Evolutionary conservation across 2,113 vertebrate genomes (phyloP).

Genomic region (Myxocyprinus asiaticus): DNA sequence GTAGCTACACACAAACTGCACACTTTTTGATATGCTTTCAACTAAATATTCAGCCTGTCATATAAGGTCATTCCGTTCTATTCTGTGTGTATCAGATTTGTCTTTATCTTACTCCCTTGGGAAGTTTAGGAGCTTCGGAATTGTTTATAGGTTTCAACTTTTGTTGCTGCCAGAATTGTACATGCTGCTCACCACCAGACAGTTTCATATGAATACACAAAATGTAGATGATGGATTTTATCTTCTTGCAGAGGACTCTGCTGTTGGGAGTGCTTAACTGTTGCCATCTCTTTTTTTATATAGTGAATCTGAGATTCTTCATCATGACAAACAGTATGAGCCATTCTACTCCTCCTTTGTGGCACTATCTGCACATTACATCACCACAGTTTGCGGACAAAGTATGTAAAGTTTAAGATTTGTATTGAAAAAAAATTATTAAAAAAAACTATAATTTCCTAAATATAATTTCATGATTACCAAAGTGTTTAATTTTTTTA

Average conservation of each 20-base stretch:
- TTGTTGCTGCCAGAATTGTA: too few species aligned
- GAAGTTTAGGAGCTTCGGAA: too few species aligned
- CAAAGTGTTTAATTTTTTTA: not conserved
- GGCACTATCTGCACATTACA: constrained; percentile 97
- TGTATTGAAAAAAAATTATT: not conserved
- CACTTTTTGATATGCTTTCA: not conserved
- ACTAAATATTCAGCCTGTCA: not conserved
- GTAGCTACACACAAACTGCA: not conserved
- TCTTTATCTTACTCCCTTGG: too few species aligned
- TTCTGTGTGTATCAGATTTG: not conserved
- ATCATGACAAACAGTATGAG: constrained; percentile 98
- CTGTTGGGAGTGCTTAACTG: not conserved
- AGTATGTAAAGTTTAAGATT: constrained; percentile 78
- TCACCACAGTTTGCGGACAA: constrained; percentile 95
- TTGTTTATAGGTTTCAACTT: too few species aligned
- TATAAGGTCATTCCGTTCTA: not conserved
- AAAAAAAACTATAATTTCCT: too few species aligned
- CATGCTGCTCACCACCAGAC: too few species aligned
- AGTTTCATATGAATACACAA: too few species aligned
- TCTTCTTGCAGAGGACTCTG: not conserved
- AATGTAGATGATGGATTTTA: too few species aligned
- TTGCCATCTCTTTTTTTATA: constrained; percentile 39
- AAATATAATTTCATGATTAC: not conserved
- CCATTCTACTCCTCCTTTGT: constrained; percentile 99
- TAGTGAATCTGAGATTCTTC: constrained; percentile 96